Base-by-base conservation (phyloP, 2,888 invertebrate species). In the Syritta pipiens region DNA sequence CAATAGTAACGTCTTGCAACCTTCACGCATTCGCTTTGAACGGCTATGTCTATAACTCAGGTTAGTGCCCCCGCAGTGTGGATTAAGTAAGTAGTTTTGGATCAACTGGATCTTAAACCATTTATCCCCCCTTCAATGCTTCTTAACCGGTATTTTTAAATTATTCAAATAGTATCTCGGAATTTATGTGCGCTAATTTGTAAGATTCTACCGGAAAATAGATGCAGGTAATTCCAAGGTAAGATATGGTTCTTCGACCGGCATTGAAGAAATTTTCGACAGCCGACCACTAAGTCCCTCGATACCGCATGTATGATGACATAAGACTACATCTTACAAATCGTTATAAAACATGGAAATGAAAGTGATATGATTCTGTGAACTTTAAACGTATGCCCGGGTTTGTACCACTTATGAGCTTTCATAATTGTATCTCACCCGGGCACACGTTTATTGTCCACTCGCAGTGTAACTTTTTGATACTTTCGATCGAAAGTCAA, bases 171-270 rank as follows among this genome's bases (percentile, higher is more conserved):
- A 24, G 12, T 17, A 6, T 32, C 42, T 57, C 10, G n/a, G 48
- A 37, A 28, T 42, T 57, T 4, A 12, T 46, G 0, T n/a, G 37
- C 17, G 12, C 19, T 24, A 9, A 26, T 37, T 4, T 62, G 10
- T 48, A 46, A 48, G 20, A 48, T 67, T 69, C 69, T 69, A 51
- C 42, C 59, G 69, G 51, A 44, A 69, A 12, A 57, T 32, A 48
- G 35, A 44, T 51, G 57, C 57, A 48, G 19, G 22, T 48, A 10
- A 24, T 46, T 14, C 48, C 46, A 68, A 57, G 48, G 68, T 32
- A 48, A 57, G 28, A 57, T 19, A 12, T 20, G 14, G 55, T 67
- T 57, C 55, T 48, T 12, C 59, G 49, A 57, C 57, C 57, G 57
- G 19, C 67, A 55, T 55, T 57, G 67, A 55, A 14, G 10, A 37